Evolutionary conservation across 2,797 vertebrate species (phyloP).

Genomic region (Galago senegalensis): DNA sequence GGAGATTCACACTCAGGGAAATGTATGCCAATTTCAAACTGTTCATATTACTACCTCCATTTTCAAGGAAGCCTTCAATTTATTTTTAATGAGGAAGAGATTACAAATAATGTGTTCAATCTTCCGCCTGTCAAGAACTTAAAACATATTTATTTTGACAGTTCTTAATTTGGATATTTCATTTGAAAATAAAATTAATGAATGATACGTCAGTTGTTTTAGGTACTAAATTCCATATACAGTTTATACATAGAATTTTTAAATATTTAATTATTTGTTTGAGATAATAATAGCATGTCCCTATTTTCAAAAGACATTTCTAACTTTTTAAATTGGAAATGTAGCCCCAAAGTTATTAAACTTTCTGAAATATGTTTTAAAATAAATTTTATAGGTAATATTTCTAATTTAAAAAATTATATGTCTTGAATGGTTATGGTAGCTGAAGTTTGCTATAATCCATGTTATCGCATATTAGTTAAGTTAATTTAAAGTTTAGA

Average conservation of each 20-base stretch:
- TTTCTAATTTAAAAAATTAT: not conserved
- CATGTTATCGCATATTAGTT: not conserved
- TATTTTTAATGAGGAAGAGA: slow-evolving; percentile 15
- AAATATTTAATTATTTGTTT: slow-evolving; percentile 55
- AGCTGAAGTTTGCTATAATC: slow-evolving; percentile 19
- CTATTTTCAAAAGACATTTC: slow-evolving; percentile 42
- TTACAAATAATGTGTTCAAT: slow-evolving; percentile 16
- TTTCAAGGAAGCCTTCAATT: slow-evolving; percentile 1
- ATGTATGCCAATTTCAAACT: not conserved
- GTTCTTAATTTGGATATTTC: slow-evolving; percentile 11
- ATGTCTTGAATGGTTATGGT: slow-evolving; percentile 9
- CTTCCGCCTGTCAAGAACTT: not conserved
- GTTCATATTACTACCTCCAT: not conserved
- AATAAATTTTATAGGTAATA: slow-evolving; percentile 36
- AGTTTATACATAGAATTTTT: not conserved
- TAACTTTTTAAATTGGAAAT: not conserved
- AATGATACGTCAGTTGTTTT: slow-evolving; percentile 70
- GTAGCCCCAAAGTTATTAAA: not conserved
- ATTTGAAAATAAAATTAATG: slow-evolving; percentile 11
- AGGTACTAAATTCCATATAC: not conserved
- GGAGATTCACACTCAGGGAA: not conserved
- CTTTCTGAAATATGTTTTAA: not conserved
- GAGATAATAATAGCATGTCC: not conserved
- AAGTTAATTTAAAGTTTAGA: slow-evolving; percentile 62
- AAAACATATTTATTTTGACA: not conserved